Percentiles rank a stretch among this genome's conserved stretches.
Conservation (phyloP, 2,888 invertebrate genomes). For the Orchesella flavescens region DNA sequence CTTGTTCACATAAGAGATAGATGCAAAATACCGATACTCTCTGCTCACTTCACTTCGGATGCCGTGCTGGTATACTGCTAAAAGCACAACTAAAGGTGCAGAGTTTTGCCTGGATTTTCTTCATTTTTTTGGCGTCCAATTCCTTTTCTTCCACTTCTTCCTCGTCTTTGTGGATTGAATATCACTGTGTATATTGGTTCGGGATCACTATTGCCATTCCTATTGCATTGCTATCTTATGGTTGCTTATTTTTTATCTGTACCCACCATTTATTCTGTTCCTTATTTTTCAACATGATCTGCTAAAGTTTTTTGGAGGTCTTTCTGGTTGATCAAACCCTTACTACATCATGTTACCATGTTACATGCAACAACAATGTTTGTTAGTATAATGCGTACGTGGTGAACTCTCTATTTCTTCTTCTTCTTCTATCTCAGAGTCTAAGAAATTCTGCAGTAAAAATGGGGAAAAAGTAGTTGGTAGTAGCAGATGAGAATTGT, state of each 20-base stretch:
- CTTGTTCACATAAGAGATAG: constrained; percentile 31
- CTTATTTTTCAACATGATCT: constrained; percentile 36
- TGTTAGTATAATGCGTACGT: neutral
- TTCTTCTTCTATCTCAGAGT: neutral
- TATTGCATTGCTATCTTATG: neutral
- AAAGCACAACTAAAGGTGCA: neutral
- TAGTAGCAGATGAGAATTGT: neutral
- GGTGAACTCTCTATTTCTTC: neutral
- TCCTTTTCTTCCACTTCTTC: neutral
- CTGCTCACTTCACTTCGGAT: constrained; percentile 12
- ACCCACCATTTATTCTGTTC: neutral
- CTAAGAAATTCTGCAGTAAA: neutral
- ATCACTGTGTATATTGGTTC: neutral
- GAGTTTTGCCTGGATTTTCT: constrained; percentile 43
- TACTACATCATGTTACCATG: constrained; percentile 2
- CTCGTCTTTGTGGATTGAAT: neutral
- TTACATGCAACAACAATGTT: constrained; percentile 16
- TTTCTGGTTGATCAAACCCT: constrained; percentile 49
- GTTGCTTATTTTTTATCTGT: no score
- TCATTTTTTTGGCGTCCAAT: neutral
- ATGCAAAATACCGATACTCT: constrained; percentile 51
- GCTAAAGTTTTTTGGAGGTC: constrained; percentile 11
- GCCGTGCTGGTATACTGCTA: neutral
- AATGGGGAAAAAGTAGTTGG: neutral
- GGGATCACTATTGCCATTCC: neutral